Evolutionary conservation across 1,140 invertebrate genomes (phyloP).

Genomic region (Drosophila ogumai): DNA sequence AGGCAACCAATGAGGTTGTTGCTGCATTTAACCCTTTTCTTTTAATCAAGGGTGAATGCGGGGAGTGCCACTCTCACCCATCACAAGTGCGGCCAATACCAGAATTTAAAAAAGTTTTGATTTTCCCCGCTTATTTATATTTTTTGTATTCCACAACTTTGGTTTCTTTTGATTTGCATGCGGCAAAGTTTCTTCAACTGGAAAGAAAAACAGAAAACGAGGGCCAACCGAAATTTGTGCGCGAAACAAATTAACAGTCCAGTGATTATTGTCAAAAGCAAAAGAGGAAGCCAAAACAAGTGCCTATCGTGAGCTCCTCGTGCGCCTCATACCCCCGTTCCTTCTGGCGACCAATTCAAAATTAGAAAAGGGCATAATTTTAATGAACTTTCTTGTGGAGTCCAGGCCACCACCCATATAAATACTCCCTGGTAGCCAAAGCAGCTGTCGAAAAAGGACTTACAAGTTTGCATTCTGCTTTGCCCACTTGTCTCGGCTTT

Average conservation of each 20-base stretch:
- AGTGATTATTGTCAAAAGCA: conserved; percentile 83
- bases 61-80: conserved; percentile 35
- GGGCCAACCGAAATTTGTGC: conserved; percentile 27
- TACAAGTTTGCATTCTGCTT: conserved; percentile 64
- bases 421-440: conserved; percentile 56
- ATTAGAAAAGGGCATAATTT: conserved; percentile 84
- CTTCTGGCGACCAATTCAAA: conserved; percentile 49
- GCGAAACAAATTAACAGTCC: conserved; percentile 80
- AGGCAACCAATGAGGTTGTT: conserved; percentile 48
- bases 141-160: conserved; percentile 57
- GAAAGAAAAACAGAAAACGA: conserved; percentile 55
- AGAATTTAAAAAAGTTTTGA: conserved; percentile 27
- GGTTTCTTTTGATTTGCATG: conserved; percentile 81
- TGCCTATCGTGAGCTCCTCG: conserved; percentile 58
- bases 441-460: conserved; percentile 81
- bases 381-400: conserved; percentile 76
- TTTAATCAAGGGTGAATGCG: conserved; percentile 30
- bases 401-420: conserved; percentile 27
- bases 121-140: conserved; percentile 13
- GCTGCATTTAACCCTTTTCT: conserved; percentile 61
- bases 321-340: neutral
- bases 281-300: conserved; percentile 72
- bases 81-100: conserved; percentile 1
- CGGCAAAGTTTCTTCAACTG: conserved; percentile 81
- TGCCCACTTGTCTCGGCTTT: conserved; percentile 64